phyloP scores from a whole-genome alignment of 2,888 invertebrate species.

The Oligia strigilis region DNA sequence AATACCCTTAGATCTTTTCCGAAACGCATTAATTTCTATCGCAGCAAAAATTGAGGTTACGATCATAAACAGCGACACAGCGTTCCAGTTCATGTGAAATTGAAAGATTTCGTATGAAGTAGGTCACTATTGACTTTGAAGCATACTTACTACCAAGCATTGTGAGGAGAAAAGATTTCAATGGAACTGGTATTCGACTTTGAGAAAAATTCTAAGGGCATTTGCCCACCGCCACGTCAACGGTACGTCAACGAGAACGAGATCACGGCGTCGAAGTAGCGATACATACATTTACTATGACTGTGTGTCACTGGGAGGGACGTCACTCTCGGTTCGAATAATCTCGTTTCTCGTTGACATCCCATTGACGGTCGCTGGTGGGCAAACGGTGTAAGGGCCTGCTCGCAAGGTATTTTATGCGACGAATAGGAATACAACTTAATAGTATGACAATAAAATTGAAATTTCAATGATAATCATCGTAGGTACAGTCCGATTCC shows the following conservation, averaged over 20 bases:
- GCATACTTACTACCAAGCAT: conserved; percentile 48
- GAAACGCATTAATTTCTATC: conserved; percentile 42
- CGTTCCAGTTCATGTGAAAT: conserved; percentile 52
- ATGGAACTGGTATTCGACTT: conserved; percentile 37
- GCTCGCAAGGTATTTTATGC: not conserved
- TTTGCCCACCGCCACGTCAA: not conserved
- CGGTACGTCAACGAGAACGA: not conserved
- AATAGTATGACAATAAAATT: not conserved
- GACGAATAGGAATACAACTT: not conserved
- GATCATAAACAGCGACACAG: conserved; percentile 45
- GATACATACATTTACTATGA: no score
- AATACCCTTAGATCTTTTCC: conserved; percentile 11
- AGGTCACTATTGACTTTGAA: conserved; percentile 63
- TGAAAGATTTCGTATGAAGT: conserved; percentile 61
- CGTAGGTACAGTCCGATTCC: not conserved
- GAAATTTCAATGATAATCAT: not conserved
- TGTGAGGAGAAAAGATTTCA: conserved; percentile 56
- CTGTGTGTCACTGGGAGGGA: no score
- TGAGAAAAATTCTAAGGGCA: conserved; percentile 31
- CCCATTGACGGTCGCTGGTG: not conserved
- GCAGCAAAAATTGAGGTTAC: conserved; percentile 41
- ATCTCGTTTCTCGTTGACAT: no score
- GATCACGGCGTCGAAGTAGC: no score
- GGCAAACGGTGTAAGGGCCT: not conserved
- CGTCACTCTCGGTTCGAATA: no score